Base-by-base conservation (phyloP, 2,113 vertebrate genomes). In the Notechis scutatus region DNA sequence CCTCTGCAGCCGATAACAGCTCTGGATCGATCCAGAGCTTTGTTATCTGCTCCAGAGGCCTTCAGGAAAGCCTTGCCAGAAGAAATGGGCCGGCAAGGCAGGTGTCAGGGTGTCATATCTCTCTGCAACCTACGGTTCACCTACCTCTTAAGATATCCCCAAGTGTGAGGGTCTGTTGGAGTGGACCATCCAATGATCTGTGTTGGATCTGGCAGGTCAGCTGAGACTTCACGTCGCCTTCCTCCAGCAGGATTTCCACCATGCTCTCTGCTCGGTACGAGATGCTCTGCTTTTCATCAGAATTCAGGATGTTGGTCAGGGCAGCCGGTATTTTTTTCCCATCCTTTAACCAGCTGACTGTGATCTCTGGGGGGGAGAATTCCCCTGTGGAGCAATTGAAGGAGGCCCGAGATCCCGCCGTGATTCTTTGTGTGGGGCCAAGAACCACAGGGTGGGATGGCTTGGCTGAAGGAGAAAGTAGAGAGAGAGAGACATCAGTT, bases 301-400 rank as follows among this genome's bases (percentile, higher is more conserved):
- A 9, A 50, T 50, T 50, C 47, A 50, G 47, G 47, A 50, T 50
- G 47, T 50, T 8, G 57, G 90, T 45, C 45, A 0, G 4, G 42
- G 26, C 26, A 21, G 24, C 47, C 1, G n/a, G 0, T 47, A 96
- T 2, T 5, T 0, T 0, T 0, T 6, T 0, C 10, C 0, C 0
- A 1, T 95, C 14, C 95, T 95, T 97, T 88, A 94, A 23, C 97
- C 96, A 98, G 12, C 52, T 95, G 91, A 97, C 94, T 0, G 0
- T 0, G 87, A 97, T 96, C 1, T 59, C 0, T 9, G 4, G 0
- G 0, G 96, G 96, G 85, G 59, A 96, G 95, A 97, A 97, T 55
- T 94, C 95, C 0, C 55, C 20, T 0, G 95, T 61, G 0, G 52
- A 5, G 92, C 97, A 97, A 95, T n/a, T 95, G 96, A 97, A 93